Conservation (phyloP, 1,140 invertebrate genomes). For the Zaprionus lachaisei region DNA sequence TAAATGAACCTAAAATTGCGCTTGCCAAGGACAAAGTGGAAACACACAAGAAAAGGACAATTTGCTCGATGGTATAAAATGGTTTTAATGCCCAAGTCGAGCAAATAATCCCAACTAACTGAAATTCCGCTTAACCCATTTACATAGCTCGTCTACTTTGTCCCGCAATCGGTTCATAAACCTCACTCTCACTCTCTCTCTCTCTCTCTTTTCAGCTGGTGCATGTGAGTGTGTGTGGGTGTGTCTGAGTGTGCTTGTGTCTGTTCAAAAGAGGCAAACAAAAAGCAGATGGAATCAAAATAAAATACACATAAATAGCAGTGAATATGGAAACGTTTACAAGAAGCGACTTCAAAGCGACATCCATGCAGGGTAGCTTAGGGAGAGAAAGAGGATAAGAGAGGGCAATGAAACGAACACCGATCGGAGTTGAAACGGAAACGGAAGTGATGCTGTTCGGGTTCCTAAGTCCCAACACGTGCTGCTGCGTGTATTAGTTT, state of each 20-base stretch:
- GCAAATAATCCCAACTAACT: conserved; percentile 21
- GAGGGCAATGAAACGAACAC: conserved; percentile 14
- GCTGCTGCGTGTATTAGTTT: conserved; percentile 16
- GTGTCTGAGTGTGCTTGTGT: conserved; percentile 4
- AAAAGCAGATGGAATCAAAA: conserved; percentile 63
- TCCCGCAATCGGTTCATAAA: conserved; percentile 8
- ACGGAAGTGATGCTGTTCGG: conserved; percentile 25
- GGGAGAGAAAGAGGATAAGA: neutral
- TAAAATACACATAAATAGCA: conserved; percentile 68
- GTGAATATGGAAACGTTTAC: conserved; percentile 24
- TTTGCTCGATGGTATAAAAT: neutral
- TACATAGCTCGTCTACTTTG: conserved; percentile 23
- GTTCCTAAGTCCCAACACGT: conserved; percentile 50
- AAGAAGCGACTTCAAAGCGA: conserved; percentile 39
- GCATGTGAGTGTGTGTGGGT: neutral
- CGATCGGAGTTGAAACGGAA: conserved; percentile 21
- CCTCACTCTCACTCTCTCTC: neutral
- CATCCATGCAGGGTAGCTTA: conserved; percentile 4
- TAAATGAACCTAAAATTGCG: neutral
- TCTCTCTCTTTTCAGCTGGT: neutral
- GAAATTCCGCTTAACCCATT: conserved; percentile 25
- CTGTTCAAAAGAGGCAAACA: neutral
- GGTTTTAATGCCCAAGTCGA: conserved; percentile 8
- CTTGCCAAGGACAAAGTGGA: neutral
- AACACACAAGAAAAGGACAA: neutral